Evolutionary conservation across 2,797 vertebrate species (phyloP).

Genomic region (Argentina silus): DNA sequence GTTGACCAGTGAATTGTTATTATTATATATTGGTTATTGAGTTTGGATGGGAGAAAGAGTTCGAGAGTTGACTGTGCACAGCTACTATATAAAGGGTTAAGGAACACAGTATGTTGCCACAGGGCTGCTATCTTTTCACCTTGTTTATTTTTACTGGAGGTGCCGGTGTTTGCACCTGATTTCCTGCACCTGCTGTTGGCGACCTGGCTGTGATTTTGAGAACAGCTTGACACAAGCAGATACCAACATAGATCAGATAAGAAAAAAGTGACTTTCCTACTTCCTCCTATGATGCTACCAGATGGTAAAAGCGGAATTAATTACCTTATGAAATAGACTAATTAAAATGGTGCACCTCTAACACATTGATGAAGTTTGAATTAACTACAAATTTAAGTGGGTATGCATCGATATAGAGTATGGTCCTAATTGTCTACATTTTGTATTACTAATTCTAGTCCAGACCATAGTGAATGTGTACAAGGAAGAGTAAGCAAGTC

Average conservation of each 20-base stretch:
- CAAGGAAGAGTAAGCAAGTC: too few species aligned
- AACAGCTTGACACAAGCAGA: constrained; percentile 9
- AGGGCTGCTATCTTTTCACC: constrained; percentile 11
- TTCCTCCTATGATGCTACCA: constrained; percentile 4
- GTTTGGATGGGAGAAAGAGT: not conserved
- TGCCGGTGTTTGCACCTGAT: constrained; percentile 26
- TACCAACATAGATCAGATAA: constrained; percentile 6
- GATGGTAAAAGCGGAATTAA: not conserved
- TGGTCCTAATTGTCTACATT: too few species aligned
- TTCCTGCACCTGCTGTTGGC: constrained; percentile 15
- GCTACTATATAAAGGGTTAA: not conserved
- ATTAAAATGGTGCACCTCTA: not conserved
- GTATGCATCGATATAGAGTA: too few species aligned
- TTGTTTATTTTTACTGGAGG: constrained; percentile 28
- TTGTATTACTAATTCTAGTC: too few species aligned
- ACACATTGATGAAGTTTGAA: not conserved
- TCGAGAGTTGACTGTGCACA: not conserved
- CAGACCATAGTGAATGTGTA: too few species aligned
- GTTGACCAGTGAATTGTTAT: too few species aligned
- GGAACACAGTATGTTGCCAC: not conserved
- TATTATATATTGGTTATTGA: too few species aligned
- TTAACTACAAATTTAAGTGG: too few species aligned
- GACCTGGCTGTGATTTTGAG: constrained; percentile 7
- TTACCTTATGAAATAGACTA: not conserved
- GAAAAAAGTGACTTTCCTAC: not conserved